Evolutionary conservation across 1,140 invertebrate genomes (phyloP), one percentile per base, ranked within the genome.

Genomic region (Hyles vespertilio): DNA sequence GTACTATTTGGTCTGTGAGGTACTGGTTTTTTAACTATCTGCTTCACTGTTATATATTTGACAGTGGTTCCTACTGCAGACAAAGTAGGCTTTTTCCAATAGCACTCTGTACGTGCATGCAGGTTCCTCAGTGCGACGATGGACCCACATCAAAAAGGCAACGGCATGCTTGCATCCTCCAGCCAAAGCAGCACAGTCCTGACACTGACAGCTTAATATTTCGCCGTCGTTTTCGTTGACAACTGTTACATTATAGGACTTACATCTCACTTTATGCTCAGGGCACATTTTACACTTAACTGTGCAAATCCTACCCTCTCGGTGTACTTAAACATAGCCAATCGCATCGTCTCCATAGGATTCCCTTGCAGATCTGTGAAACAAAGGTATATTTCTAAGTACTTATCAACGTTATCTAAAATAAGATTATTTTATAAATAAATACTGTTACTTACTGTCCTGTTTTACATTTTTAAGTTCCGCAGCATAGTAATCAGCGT

Each of bases 71-170:
- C 36, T 5, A 40, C 36, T 40, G 4, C 5, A 8, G 36, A 5
- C 36, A 40, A 8, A 5, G 4, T 40, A 40, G 36, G 8, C 8
- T 40, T 40, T 40, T 40, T 40, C 36, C 36, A 40, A 8, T 40
- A 40, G 8, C 36, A 40, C 5, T 22, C 22, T 22, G 4, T 1
- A 5, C 8, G 36, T 40, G 8, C 36, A 5, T 40, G 36, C 8
- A 5, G 36, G 36, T 8, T 40, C 8, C 36, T 40, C 36, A 47
- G 52, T 71, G 40, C 79, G 52, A 50, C 79, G 51, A 69, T 87
- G 76, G n/a, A 70, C 33, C 80, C 81, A 85, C 72, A 82, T 82
- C 3, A 89, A 58, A 62, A 86, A 75, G 22, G 77, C 80, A 0
- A 67, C 58, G 46, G 63, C 51, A 67, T 69, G 64, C 52, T 65